Conservation (phyloP, 2,888 invertebrate genomes). For the Nomada lathburiana region DNA sequence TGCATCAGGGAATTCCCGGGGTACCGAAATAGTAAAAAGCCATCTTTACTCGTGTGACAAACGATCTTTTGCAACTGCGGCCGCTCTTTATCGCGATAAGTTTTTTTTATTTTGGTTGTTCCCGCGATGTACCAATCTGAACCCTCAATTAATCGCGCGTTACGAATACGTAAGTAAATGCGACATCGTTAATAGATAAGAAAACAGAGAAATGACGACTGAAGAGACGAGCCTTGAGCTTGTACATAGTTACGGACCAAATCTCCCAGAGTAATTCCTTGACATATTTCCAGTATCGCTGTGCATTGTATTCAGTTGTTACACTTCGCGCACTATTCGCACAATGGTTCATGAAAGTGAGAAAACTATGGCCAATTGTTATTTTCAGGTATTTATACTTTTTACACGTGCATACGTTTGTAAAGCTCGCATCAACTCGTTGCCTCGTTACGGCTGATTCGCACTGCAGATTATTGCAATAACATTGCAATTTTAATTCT, state of each 20-base stretch:
- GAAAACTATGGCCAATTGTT: not conserved
- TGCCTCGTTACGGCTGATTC: not conserved
- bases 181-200: not conserved
- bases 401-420: not conserved
- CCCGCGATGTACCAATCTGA: not conserved
- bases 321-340: conserved; percentile 4
- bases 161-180: conserved; percentile 2
- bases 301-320: not conserved
- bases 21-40: conserved; percentile 54
- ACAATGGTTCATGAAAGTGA: not conserved
- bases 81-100: conserved; percentile 1
- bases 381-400: conserved; percentile 6
- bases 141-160: not conserved
- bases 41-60: conserved; percentile 8
- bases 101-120: conserved; percentile 24
- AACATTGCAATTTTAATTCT: not conserved
- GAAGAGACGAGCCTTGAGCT: conserved; percentile 22
- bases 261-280: conserved; percentile 40
- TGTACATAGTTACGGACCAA: conserved; percentile 22
- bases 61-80: conserved; percentile 31
- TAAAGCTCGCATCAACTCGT: not conserved
- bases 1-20: conserved; percentile 50
- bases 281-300: conserved; percentile 29
- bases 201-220: conserved; percentile 7
- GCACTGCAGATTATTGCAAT: not conserved